A percentile compares a stretch with the other conserved stretches of the same genome.
These are phyloP conservation scores for Spheniscus humboldti DNA, from an alignment of 2,797 vertebrate species.

Conservation along the genomic window DNA sequence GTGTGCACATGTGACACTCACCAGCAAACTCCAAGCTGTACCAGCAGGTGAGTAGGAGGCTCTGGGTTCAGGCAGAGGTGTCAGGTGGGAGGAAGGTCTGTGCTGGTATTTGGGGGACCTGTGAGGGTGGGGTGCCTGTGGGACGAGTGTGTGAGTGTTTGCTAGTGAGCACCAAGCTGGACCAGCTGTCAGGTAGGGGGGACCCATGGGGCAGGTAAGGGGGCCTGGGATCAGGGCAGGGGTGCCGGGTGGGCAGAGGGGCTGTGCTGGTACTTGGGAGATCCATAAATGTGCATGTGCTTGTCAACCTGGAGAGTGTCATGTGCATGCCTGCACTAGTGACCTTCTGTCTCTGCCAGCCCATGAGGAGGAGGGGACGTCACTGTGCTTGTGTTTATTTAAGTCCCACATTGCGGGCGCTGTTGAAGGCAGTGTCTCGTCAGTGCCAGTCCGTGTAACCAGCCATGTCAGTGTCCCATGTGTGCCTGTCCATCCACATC, in stretches of 20 bases:
- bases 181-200: not conserved
- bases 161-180: not conserved
- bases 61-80: not conserved
- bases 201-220: not conserved
- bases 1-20: not conserved
- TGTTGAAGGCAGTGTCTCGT: not conserved
- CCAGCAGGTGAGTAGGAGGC: not conserved
- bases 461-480: accelerated
- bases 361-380: accelerated
- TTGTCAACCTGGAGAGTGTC: not conserved
- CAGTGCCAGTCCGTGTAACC: not conserved
- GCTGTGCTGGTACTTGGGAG: not conserved
- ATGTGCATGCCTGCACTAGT: accelerated
- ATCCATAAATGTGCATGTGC: accelerated
- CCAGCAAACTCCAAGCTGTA: not conserved
- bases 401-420: accelerated
- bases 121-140: not conserved
- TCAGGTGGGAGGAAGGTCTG: not conserved
- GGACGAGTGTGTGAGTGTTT: accelerated
- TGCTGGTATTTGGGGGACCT: not conserved
- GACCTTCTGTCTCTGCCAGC: not conserved
- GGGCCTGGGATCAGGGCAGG: too few relatives aligned
- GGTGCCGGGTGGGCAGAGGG: accelerated
- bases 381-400: too few relatives aligned
- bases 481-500: not conserved